phyloP scores from a whole-genome alignment of 2,113 vertebrate genomes.

The Lamprotornis superbus region DNA sequence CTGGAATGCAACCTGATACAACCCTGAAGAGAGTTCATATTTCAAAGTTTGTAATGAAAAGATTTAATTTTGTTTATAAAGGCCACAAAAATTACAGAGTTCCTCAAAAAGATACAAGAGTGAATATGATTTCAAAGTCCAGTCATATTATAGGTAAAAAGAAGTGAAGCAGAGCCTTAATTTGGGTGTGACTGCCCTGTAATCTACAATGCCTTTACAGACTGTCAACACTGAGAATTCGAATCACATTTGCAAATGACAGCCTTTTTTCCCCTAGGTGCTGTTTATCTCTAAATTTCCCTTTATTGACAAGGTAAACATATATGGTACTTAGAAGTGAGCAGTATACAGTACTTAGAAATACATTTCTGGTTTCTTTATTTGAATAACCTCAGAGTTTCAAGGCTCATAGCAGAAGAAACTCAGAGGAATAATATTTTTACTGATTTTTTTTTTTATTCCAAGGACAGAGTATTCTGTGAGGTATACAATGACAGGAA shows the following conservation, averaged over 20 bases:
- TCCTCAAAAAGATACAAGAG: not conserved
- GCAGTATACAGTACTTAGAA: not conserved
- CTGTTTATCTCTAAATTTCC: not conserved
- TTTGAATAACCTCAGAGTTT: not conserved
- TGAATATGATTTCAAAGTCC: not conserved
- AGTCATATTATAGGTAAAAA: not conserved
- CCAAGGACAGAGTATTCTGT: not conserved
- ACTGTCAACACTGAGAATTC: not conserved
- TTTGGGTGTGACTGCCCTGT: not conserved
- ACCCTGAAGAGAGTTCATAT: not conserved
- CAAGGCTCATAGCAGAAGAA: not conserved
- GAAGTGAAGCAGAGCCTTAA: not conserved
- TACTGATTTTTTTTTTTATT: not conserved
- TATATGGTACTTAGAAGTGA: not conserved
- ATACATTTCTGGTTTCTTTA: not conserved
- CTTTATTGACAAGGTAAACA: not conserved
- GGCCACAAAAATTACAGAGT: not conserved
- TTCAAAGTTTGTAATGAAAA: not conserved
- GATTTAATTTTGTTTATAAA: not conserved
- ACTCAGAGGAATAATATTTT: conserved; percentile 17
- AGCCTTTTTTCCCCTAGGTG: not conserved
- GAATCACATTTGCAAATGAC: not conserved
- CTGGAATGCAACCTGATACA: not conserved
- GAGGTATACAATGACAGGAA: not conserved
- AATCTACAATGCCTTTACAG: not conserved